These are phyloP conservation scores for Falco novaeseelandiae DNA, from an alignment of 2,797 vertebrate species.

Conservation along the genomic window DNA sequence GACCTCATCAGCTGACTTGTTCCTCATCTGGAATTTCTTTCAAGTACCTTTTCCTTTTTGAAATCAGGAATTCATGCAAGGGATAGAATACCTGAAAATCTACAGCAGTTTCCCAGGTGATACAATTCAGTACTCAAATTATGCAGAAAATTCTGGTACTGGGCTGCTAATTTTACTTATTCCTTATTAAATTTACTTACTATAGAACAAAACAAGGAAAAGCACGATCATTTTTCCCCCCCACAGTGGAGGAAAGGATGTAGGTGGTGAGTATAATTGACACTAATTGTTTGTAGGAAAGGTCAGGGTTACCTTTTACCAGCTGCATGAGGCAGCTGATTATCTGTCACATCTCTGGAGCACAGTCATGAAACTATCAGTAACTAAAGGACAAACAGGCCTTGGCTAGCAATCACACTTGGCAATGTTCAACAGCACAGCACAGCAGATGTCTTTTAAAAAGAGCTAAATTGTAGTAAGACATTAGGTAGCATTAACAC, in stretches of 20 bases:
- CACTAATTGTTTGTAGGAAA: constrained; percentile 49
- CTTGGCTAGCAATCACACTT: constrained; percentile 28
- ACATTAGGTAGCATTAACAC: background rate
- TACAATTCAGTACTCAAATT: background rate
- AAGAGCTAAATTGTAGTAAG: constrained; percentile 26
- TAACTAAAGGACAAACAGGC: constrained; percentile 45
- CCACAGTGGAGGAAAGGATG: background rate
- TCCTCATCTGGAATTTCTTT: background rate
- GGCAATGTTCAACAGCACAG: background rate
- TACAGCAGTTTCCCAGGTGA: background rate
- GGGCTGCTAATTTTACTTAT: background rate
- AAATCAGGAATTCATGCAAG: background rate
- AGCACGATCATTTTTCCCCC: background rate
- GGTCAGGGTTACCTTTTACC: constrained; percentile 52
- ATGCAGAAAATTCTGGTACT: background rate
- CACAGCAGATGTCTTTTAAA: constrained; percentile 50
- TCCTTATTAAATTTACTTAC: too few relatives aligned
- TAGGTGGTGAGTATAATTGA: constrained; percentile 14
- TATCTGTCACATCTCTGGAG: constrained; percentile 46
- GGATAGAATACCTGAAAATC: background rate
- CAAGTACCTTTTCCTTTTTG: background rate
- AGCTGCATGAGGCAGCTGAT: constrained; percentile 14
- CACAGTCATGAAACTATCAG: constrained; percentile 7
- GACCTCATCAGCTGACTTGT: background rate
- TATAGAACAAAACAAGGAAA: background rate